Percentiles rank a stretch among this genome's conserved stretches.
Evolutionary conservation across 2,797 vertebrate genomes (phyloP).

Genomic region (Ficedula albicollis): DNA sequence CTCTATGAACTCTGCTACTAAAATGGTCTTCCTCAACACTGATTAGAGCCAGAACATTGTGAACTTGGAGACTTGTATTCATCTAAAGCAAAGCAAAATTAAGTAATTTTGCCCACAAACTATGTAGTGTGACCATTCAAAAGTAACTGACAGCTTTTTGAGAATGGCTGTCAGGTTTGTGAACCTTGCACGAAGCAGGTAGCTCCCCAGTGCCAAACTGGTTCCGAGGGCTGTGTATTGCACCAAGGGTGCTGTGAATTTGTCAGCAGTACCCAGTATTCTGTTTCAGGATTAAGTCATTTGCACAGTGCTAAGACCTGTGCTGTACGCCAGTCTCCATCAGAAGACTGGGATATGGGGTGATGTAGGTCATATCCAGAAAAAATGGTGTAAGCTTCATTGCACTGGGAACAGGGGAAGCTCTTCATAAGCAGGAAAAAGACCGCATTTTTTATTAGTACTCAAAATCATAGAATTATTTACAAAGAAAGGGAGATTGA

Average conservation of each 20-base stretch:
- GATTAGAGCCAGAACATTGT: neutral
- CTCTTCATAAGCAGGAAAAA: neutral
- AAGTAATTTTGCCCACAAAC: neutral
- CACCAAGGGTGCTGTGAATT: neutral
- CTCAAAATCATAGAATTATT: neutral
- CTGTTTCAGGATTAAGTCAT: neutral
- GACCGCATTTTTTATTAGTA: neutral
- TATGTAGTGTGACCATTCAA: neutral
- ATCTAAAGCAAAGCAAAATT: neutral
- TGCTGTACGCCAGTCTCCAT: accelerated
- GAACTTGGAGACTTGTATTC: neutral
- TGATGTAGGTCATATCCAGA: neutral
- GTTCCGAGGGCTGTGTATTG: neutral
- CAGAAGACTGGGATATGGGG: neutral
- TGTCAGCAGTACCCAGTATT: neutral
- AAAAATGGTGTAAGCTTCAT: neutral
- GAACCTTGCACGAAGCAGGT: accelerated
- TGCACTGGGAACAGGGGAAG: neutral
- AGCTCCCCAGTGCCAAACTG: neutral
- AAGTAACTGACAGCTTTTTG: neutral
- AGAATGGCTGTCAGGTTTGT: neutral
- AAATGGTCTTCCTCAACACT: neutral
- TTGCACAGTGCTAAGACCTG: neutral
- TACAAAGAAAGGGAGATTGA: neutral
- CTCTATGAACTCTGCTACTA: neutral